Base-by-base conservation (phyloP, 2,888 invertebrate species). In the Chorisops tibialis region DNA sequence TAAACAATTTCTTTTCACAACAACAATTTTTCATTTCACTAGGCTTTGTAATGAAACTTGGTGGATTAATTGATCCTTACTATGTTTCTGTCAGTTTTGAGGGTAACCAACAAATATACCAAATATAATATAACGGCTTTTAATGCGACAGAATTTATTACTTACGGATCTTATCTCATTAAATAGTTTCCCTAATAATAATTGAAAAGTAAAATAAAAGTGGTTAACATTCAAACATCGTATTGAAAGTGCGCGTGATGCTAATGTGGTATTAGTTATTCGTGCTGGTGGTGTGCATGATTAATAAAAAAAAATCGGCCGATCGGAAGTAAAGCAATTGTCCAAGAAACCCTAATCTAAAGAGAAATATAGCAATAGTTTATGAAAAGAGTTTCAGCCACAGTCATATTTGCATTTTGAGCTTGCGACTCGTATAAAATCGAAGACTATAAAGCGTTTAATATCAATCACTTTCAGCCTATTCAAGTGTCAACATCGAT, bases 401-500 rank as follows among this genome's bases (percentile, higher is more conserved):
- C 21, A 22, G 19, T 56, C 14, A 11, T 43, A 7, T 19, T 41
- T 22, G 24, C 49, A 41, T 41, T 9, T 18, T 43, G 39, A 9
- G 19, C 11, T 30, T 41, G 30, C 16, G 39, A 12, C 16, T 41
- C 7, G 30, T 30, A 30, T 30, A 30, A 30, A 30, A 76, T 73
- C 75, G 75, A 73, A 72, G 70, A 73, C 75, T 75, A 76, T 74
- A 74, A 74, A 73, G 73, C 76, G 74, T 73, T 74, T 70, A 76
- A 74, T 76, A 77, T 77, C 77, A 77, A 74, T 76, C 72, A 73
- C 73, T 73, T 72, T 73, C 73, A 74, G 54, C 49, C 35, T 49
- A 66, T 63, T 59, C 38, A 41, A 61, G 63, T 41, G 66, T 45
- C 52, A 24, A 60, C 63, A 54, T 49, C 54, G 50, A 14, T 22